Evolutionary conservation across 2,888 invertebrate genomes (phyloP), one percentile per base, ranked within the genome.

Genomic region (Tetragnatha montana): DNA sequence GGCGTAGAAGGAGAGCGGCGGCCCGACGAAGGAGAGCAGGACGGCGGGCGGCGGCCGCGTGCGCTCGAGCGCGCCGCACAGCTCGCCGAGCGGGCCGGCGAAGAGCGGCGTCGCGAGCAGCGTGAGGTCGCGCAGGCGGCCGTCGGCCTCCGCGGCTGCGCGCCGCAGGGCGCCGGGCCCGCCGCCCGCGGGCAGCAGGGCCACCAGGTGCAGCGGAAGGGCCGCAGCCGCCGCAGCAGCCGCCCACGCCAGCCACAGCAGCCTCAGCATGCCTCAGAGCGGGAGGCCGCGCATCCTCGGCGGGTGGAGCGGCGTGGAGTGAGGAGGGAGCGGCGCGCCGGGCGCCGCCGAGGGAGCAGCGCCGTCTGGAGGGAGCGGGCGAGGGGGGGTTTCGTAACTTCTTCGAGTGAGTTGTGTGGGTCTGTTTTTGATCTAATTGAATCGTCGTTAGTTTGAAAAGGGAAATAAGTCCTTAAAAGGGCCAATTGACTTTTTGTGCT

Each of bases 81-180:
- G 69, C 12, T 70, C 60, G 21, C 51, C 74, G 21, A 89, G 74
- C 60, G 85, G 81, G 50, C 19, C 10, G 51, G 75, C 69, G 81
- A 71, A 68, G 69, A 85, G 81, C 7, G 89, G 76, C 50, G 89
- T 85, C 70, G 89, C 89, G 75, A 81, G 50, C 85, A 89, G 81
- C 73, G 81, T 89, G 70, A 89, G 81, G 51, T 89, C 89, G 47
- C 74, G 80, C 50, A 89, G 76, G 21, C 81, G 81, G 51, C 76
- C 81, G 81, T 89, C 89, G 21, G 84, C 85, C 19, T 89, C 89
- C 21, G 85, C 85, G 68, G 81, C 85, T 70, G 89, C 89, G 51
- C 85, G 84, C 6, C 89, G 74, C 51, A 89, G 81, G 80, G 89
- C 89, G 75, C 69, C 74, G 74, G 81, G 81, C 71, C 71, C 71